These are phyloP conservation scores for Alfaro cultratus DNA, from an alignment of 2,797 vertebrate genomes.

Conservation along the genomic window DNA sequence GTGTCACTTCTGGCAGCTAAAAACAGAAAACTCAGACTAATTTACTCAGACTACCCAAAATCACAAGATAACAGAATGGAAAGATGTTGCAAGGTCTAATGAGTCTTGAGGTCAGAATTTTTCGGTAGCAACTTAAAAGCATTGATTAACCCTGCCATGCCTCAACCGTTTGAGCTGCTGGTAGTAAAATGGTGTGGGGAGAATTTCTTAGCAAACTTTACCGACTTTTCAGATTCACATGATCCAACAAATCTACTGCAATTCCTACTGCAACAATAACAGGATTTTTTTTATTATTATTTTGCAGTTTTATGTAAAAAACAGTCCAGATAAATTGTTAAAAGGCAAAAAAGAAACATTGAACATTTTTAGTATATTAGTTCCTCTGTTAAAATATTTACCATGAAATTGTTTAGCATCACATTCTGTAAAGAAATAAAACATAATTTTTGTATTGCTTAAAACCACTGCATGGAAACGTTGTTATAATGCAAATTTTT, in stretches of 20 bases:
- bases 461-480: not conserved
- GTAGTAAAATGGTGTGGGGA: not conserved
- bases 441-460: not conserved
- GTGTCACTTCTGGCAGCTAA: not conserved
- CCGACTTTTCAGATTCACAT: not conserved
- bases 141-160: not conserved
- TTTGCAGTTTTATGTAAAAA: not conserved
- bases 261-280: not conserved
- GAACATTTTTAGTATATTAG: not conserved
- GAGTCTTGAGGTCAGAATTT: not conserved
- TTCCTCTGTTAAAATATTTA: not conserved
- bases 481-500: not conserved
- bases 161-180: not conserved
- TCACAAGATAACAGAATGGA: not conserved
- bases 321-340: not conserved
- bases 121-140: not conserved
- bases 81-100: not conserved
- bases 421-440: not conserved
- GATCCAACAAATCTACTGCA: not conserved
- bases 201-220: not conserved
- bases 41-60: not conserved
- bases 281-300: not conserved
- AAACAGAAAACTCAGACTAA: not conserved
- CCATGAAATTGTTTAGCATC: not conserved
- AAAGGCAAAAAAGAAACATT: not conserved